Evolutionary conservation across 2,888 invertebrate species (phyloP).

Genomic region (Drosophila cracens): DNA sequence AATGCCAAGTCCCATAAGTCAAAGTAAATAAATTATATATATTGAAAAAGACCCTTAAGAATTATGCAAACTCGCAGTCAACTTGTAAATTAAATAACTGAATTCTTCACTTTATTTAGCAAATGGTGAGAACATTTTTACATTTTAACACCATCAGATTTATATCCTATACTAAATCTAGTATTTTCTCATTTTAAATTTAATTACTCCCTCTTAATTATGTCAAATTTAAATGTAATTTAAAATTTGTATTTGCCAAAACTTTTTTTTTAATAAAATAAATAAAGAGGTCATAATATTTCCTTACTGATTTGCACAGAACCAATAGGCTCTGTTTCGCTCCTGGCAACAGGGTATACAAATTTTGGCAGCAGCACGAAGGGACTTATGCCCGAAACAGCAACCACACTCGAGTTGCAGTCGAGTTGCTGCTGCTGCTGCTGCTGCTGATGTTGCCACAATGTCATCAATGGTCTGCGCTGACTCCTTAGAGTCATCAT

Average conservation of each 20-base stretch:
- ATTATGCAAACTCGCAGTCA: rapidly evolving
- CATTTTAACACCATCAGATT: not conserved
- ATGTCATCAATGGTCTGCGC: constrained; percentile 18
- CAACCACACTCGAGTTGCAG: constrained; percentile 6
- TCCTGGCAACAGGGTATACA: not conserved
- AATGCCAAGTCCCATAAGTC: not conserved
- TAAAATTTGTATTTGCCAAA: not conserved
- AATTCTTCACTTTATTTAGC: not conserved
- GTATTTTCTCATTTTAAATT: not conserved
- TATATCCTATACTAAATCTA: not conserved
- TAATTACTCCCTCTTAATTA: not conserved
- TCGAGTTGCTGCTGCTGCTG: not conserved
- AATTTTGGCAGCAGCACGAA: constrained; percentile 8
- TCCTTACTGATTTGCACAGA: not conserved
- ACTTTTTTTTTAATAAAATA: not conserved
- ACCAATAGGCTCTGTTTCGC: not conserved
- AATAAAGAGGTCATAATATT: not conserved
- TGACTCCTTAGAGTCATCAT: constrained; percentile 25
- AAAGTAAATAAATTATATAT: not conserved
- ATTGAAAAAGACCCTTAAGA: not conserved
- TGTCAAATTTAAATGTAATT: not conserved
- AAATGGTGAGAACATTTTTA: not conserved
- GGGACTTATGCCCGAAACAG: constrained; percentile 4
- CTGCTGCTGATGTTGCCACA: constrained; percentile 18
- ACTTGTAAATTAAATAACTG: not conserved